phyloP scores from a whole-genome alignment of 2,888 invertebrate genomes.

The Stomorhina lunata region DNA sequence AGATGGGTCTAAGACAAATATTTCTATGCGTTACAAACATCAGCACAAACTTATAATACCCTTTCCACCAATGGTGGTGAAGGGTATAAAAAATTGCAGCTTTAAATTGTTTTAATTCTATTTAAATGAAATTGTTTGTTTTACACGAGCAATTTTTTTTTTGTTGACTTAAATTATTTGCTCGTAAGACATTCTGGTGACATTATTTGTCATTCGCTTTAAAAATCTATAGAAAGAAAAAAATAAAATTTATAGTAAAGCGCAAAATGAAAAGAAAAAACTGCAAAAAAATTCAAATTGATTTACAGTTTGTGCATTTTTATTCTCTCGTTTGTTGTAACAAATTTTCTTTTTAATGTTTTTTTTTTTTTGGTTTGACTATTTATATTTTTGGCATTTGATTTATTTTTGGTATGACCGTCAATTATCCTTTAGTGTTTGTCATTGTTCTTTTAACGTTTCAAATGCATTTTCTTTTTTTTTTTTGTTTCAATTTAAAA shows the following conservation, averaged over 20 bases:
- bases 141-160: neutral
- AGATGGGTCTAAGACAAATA: too few species aligned
- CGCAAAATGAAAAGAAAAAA: neutral
- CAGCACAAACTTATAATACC: too few species aligned
- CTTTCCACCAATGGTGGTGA: too few species aligned
- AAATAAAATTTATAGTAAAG: neutral
- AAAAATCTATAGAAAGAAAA: neutral
- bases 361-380: conserved; percentile 28
- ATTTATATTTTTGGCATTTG: conserved; percentile 41
- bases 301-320: conserved; percentile 36
- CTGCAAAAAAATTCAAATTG: conserved; percentile 23
- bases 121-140: conserved; percentile 4
- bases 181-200: conserved; percentile 40
- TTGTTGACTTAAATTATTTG: neutral
- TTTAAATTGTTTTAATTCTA: neutral
- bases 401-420: conserved; percentile 73
- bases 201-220: conserved; percentile 56
- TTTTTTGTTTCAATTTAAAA: neutral
- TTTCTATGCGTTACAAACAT: too few species aligned
- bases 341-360: too few species aligned
- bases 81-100: conserved; percentile 17
- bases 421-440: conserved; percentile 75
- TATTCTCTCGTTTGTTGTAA: conserved; percentile 15
- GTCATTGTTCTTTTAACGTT: conserved; percentile 23
- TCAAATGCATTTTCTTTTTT: conserved; percentile 2